Evolutionary conservation across 2,888 invertebrate species (phyloP), one percentile per base, ranked within the genome.

Genomic region (Dromius quadrimaculatus): DNA sequence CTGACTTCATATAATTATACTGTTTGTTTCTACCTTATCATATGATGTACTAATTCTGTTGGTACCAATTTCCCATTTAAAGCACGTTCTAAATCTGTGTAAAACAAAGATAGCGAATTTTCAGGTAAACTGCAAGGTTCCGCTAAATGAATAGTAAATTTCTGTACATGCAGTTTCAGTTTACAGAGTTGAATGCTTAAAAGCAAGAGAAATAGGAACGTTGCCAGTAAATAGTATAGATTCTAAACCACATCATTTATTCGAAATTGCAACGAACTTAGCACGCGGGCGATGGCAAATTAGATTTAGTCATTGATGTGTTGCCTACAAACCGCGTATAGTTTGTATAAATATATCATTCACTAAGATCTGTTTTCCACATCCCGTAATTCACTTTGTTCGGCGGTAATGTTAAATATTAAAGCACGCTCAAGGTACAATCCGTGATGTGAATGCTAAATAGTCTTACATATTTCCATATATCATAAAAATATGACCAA

Each of bases 351-450:
- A 45, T 45, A 45, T 45, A 45, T 45, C 45, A 45, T 45, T 45
- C n/a, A 47, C 47, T 11, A 13, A 47, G 47, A 47, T 54, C 50
- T 47, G 47, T 47, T 23, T n/a, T 28, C 28, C 15, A n/a, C n/a
- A 47, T 23, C 50, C 50, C 28, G 50, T 54, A 54, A 54, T 54
- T 54, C 50, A 28, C 28, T 54, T 54, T 54, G 28, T 28, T 13
- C 28, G 13, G 15, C 2, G 8, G 47, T 22, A 22, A 50, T 50
- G 50, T 28, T 23, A 8, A 11, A 4, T 54, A 15, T 28, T 54
- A 54, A 28, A 28, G 28, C 28, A 28, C 28, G 28, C 4, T 8
- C 28, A 28, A 28, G 28, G n/a, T n/a, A n/a, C n/a, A n/a, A n/a
- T n/a, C n/a, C n/a, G n/a, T n/a, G n/a, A n/a, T n/a, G 34, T 34